phyloP scores from a whole-genome alignment of 2,113 vertebrate species.

The Hippocampus zosterae region DNA sequence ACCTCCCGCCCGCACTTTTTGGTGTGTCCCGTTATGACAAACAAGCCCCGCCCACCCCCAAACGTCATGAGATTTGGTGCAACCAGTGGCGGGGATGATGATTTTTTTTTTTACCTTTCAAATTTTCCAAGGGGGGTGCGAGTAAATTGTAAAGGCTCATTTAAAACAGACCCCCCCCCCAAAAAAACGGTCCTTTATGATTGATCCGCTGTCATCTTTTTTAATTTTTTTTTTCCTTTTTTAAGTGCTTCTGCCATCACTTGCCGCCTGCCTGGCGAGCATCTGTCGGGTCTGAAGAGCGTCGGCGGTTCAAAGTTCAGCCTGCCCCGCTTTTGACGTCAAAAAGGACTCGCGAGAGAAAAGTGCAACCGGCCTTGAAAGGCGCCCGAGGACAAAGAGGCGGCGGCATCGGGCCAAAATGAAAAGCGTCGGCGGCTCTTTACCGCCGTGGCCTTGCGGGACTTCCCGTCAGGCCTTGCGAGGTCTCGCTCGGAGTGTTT shows the following conservation, averaged over 20 bases:
- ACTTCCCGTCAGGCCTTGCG: slow-evolving; percentile 26
- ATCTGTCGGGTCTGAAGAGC: slow-evolving; percentile 22
- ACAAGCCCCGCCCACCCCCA: too few relatives aligned
- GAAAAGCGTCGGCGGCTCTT: not conserved
- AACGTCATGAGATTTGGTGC: not conserved
- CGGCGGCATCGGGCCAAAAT: slow-evolving; percentile 1
- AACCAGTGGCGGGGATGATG: too few relatives aligned
- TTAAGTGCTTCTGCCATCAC: not conserved
- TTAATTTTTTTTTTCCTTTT: not conserved
- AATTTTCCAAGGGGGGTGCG: too few relatives aligned
- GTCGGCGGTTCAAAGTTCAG: slow-evolving; percentile 17
- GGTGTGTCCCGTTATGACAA: not conserved
- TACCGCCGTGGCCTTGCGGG: slow-evolving; percentile 34
- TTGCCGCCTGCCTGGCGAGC: not conserved
- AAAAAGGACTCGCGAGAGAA: slow-evolving; percentile 29
- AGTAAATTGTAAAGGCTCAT: too few relatives aligned
- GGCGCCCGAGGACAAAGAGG: slow-evolving; percentile 10
- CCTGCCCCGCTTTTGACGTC: slow-evolving; percentile 8
- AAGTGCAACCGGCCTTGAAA: slow-evolving; percentile 49
- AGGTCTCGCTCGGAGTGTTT: not conserved
- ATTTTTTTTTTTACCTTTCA: too few relatives aligned
- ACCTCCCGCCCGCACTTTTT: not conserved
- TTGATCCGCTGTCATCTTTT: not conserved
- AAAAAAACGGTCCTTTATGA: not conserved
- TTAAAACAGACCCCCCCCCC: too few relatives aligned